phyloP scores from a whole-genome alignment of 1,140 invertebrate species.

The Druon quercuslanigerum region DNA sequence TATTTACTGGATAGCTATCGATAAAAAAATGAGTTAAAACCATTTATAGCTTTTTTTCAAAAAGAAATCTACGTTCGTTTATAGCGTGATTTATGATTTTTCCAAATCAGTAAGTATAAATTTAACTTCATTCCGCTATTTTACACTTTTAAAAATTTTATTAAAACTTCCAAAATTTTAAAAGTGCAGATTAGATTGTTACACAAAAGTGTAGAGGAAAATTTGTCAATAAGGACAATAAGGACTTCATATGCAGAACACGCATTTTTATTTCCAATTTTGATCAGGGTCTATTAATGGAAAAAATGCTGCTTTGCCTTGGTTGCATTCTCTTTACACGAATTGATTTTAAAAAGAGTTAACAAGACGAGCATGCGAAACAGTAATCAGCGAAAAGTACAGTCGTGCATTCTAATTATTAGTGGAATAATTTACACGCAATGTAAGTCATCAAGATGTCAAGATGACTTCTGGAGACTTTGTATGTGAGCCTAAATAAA shows the following conservation, averaged over 20 bases:
- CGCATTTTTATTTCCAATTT: not conserved
- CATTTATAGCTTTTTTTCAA: too few species aligned
- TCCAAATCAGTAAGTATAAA: too few species aligned
- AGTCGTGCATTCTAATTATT: constrained; percentile 15
- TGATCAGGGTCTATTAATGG: not conserved
- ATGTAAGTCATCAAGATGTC: not conserved
- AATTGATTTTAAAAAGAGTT: constrained; percentile 16
- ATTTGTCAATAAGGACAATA: too few species aligned
- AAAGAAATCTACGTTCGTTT: too few species aligned
- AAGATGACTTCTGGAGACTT: constrained; percentile 16
- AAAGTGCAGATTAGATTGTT: too few species aligned
- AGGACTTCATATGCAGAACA: not conserved
- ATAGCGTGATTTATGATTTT: too few species aligned
- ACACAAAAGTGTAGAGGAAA: too few species aligned
- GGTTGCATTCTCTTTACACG: constrained; percentile 18
- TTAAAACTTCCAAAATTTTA: too few species aligned
- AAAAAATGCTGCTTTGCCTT: not conserved
- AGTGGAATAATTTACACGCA: constrained; percentile 2
- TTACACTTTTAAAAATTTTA: too few species aligned
- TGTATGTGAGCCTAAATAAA: not conserved
- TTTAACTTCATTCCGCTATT: too few species aligned
- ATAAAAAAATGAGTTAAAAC: too few species aligned
- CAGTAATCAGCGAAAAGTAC: constrained; percentile 18
- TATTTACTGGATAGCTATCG: too few species aligned
- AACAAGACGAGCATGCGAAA: constrained; percentile 1